phyloP scores from a whole-genome alignment of 2,113 vertebrate species.

The Dromiciops gliroides region DNA sequence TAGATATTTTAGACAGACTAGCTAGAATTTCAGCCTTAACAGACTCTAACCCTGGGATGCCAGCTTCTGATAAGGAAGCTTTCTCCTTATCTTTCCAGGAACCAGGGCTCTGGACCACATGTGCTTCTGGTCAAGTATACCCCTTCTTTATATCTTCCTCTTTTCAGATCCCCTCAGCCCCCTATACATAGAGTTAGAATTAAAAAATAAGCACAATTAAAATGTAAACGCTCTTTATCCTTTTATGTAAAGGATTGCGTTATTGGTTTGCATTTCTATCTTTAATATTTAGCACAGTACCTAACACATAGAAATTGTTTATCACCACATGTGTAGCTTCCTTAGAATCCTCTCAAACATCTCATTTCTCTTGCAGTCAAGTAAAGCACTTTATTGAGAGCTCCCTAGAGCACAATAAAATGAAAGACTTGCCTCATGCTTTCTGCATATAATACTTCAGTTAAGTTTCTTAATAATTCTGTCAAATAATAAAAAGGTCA shows the following conservation, averaged over 20 bases:
- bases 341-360: background rate
- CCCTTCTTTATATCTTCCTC: background rate
- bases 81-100: background rate
- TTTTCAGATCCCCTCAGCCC: background rate
- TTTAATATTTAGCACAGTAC: background rate
- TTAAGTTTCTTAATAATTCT: background rate
- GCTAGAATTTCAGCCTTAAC: no score
- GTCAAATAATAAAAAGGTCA: slow-evolving; percentile 1
- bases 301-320: background rate
- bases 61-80: background rate
- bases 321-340: background rate
- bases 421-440: background rate
- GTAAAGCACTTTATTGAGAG: background rate
- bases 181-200: background rate
- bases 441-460: background rate
- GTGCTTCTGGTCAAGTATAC: background rate
- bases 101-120: background rate
- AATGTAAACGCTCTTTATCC: background rate
- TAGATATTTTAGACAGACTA: no score
- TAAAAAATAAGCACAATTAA: background rate
- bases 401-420: background rate
- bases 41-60: background rate
- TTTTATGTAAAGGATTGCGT: background rate
- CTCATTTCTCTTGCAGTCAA: background rate
- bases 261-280: background rate